A percentile compares a stretch with the other conserved stretches of the same genome.
Conservation (phyloP, 1,140 invertebrate species). For the Procambarus virginalis region DNA sequence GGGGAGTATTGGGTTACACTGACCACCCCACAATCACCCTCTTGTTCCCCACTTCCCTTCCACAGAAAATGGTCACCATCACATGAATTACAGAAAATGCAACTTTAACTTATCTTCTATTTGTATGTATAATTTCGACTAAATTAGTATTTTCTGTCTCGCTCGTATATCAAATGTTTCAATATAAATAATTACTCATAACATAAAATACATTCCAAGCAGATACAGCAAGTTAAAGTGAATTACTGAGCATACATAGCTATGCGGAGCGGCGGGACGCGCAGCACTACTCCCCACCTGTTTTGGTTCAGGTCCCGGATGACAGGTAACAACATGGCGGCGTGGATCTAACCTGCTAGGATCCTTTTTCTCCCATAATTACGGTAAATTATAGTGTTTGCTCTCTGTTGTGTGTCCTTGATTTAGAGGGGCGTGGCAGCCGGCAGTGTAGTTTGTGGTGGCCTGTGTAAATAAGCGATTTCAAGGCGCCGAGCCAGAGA, state of each 20-base stretch:
- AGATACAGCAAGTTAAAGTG: not conserved
- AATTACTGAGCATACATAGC: not conserved
- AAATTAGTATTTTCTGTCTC: not conserved
- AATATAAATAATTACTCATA: too few species aligned
- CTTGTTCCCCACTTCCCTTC: too few species aligned
- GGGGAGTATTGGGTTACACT: constrained; percentile 8
- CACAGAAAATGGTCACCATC: not conserved
- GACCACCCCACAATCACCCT: not conserved
- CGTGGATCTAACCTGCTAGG: constrained; percentile 21
- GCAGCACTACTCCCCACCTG: constrained; percentile 30
- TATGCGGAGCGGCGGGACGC: constrained; percentile 12
- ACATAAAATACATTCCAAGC: not conserved
- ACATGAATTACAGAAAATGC: not conserved
- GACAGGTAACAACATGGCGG: constrained; percentile 61
- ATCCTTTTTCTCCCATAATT: constrained; percentile 33
- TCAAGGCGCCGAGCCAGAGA: not conserved
- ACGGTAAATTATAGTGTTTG: constrained; percentile 10
- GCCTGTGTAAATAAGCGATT: not conserved
- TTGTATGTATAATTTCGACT: not conserved
- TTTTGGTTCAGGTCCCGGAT: constrained; percentile 55
- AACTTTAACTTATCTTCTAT: not conserved
- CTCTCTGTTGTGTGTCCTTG: not conserved
- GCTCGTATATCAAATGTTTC: too few species aligned
- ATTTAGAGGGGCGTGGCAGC: not conserved
- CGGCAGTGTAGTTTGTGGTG: not conserved